Evolutionary conservation across 2,113 vertebrate species (phyloP).

Genomic region (Macroglossus sobrinus): DNA sequence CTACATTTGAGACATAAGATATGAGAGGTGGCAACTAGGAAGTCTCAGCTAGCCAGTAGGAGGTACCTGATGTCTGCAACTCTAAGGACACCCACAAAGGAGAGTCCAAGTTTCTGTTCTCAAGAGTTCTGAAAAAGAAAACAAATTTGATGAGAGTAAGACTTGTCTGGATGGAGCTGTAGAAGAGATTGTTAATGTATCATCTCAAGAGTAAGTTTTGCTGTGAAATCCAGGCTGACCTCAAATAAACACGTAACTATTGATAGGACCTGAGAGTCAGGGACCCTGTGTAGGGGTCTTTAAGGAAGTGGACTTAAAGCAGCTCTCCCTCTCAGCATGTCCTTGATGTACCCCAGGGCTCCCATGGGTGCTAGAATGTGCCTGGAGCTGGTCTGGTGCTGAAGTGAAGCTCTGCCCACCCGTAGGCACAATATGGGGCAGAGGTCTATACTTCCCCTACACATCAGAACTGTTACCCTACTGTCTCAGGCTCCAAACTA

Average conservation of each 20-base stretch:
- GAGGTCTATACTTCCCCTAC: not conserved
- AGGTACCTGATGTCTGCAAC: not conserved
- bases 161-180: not conserved
- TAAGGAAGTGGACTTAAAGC: not conserved
- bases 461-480: not conserved
- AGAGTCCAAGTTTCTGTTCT: not conserved
- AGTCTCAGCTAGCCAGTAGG: not conserved
- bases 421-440: rapidly evolving
- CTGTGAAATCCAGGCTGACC: not conserved
- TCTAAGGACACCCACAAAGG: not conserved
- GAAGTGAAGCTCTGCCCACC: not conserved
- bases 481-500: not conserved
- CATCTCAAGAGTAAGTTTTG: not conserved
- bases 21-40: not conserved
- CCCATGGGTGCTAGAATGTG: not conserved
- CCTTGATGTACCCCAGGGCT: not conserved
- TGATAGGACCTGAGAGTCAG: not conserved
- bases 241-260: not conserved
- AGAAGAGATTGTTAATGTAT: not conserved
- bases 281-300: not conserved
- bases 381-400: not conserved
- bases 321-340: not conserved
- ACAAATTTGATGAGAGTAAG: not conserved
- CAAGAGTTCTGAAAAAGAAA: not conserved
- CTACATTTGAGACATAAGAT: not conserved